A percentile compares a stretch with the other conserved stretches of the same genome.
Evolutionary conservation across 2,797 vertebrate species (phyloP).

Genomic region (Cottoperca gobio): DNA sequence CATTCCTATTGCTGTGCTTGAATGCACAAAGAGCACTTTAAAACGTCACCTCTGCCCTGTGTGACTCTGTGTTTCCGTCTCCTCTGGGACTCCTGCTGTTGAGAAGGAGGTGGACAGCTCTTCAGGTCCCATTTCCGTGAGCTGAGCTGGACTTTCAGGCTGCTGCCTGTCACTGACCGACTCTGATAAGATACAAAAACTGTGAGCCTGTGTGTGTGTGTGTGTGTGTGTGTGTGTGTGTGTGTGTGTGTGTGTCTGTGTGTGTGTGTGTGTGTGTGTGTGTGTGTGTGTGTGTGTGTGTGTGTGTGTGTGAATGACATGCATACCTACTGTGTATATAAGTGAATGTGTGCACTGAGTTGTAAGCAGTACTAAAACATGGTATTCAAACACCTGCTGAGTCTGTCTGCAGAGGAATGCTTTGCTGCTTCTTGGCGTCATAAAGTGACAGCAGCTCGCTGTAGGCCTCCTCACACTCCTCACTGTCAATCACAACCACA

Average conservation of each 20-base stretch:
- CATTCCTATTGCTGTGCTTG: not conserved
- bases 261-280: slow-evolving; percentile 7
- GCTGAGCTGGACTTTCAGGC: slow-evolving; percentile 43
- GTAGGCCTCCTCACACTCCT: slow-evolving; percentile 88
- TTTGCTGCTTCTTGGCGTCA: slow-evolving; percentile 72
- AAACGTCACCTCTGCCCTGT: slow-evolving; percentile 65
- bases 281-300: slow-evolving; percentile 11
- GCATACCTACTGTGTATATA: slow-evolving; percentile 22
- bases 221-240: slow-evolving; percentile 1
- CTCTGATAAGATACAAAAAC: slow-evolving; percentile 58
- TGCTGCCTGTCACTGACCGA: slow-evolving; percentile 41
- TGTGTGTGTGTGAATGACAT: slow-evolving; percentile 19
- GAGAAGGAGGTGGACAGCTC: slow-evolving; percentile 79
- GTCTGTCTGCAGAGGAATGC: slow-evolving; percentile 47
- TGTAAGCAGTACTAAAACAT: slow-evolving; percentile 32
- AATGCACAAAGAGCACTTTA: slow-evolving; percentile 19
- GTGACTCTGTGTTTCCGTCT: slow-evolving; percentile 45
- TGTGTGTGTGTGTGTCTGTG: slow-evolving; percentile 13
- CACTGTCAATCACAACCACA: slow-evolving; percentile 84
- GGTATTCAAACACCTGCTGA: slow-evolving; percentile 68
- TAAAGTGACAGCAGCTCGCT: slow-evolving; percentile 84
- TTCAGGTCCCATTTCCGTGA: slow-evolving; percentile 58
- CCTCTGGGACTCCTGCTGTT: slow-evolving; percentile 72
- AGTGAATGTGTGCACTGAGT: slow-evolving; percentile 7
- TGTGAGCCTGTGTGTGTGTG: slow-evolving; percentile 32